These are phyloP conservation scores for Drymodes brunneopygia DNA, from an alignment of 2,113 vertebrate genomes.

Conservation along the genomic window DNA sequence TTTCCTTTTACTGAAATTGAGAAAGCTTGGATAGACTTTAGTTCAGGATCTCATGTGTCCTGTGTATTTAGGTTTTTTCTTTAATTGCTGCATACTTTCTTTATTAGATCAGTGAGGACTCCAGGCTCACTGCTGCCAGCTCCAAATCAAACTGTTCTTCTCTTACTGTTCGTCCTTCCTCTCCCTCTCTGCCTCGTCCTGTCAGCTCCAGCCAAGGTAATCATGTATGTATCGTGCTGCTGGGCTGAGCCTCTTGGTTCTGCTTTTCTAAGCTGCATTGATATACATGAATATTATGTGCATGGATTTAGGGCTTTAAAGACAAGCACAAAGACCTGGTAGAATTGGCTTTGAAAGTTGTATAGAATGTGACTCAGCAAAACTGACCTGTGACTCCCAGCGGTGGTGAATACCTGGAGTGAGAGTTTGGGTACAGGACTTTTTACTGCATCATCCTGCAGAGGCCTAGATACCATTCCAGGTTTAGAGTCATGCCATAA, in stretches of 20 bases:
- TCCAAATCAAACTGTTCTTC: conserved; percentile 75
- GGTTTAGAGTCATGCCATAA: not conserved
- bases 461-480: not conserved
- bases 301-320: not conserved
- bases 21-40: not conserved
- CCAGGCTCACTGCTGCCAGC: conserved; percentile 76
- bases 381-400: not conserved
- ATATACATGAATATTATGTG: conserved; percentile 57
- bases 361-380: not conserved
- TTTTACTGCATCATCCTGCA: not conserved
- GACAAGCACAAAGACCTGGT: not conserved
- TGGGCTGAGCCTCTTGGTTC: conserved; percentile 68
- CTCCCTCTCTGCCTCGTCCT: conserved; percentile 83
- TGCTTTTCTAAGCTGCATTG: conserved; percentile 66
- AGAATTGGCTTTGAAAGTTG: not conserved
- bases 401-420: not conserved
- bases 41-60: not conserved
- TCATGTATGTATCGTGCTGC: conserved; percentile 83
- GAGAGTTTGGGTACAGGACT: not conserved
- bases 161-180: conserved; percentile 71
- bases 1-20: not conserved
- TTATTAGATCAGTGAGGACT: conserved; percentile 91
- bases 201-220: conserved; percentile 98
- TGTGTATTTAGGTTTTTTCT: not conserved
- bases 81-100: conserved; percentile 67